A percentile compares a stretch with the other conserved stretches of the same genome.
Evolutionary conservation across 2,888 invertebrate genomes (phyloP).

Genomic region (Synergus laeviventris): DNA sequence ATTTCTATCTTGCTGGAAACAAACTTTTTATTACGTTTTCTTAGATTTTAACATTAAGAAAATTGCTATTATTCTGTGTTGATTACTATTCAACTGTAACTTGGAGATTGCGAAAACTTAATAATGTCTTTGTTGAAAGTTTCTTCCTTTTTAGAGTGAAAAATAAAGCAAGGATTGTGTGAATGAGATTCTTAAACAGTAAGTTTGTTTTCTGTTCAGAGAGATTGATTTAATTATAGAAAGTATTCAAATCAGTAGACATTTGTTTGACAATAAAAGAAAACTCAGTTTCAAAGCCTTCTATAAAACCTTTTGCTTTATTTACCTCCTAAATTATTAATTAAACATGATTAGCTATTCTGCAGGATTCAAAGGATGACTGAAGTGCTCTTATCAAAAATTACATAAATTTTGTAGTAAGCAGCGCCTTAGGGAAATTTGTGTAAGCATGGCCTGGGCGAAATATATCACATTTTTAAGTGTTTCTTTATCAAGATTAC

Average conservation of each 20-base stretch:
- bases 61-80: slow-evolving; percentile 3
- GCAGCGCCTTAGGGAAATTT: slow-evolving; percentile 18
- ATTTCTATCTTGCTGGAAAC: background rate
- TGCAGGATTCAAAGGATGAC: background rate
- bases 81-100: background rate
- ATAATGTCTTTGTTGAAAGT: background rate
- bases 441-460: background rate
- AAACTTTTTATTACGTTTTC: background rate
- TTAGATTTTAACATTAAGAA: background rate
- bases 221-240: slow-evolving; percentile 12
- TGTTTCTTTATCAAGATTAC: background rate
- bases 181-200: background rate
- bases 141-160: background rate
- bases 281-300: background rate
- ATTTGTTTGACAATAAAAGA: slow-evolving; percentile 10
- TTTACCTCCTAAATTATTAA: background rate
- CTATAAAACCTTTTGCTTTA: background rate
- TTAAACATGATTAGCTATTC: slow-evolving; percentile 12
- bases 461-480: background rate
- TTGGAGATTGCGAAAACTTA: background rate
- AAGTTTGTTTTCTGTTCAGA: slow-evolving; percentile 10
- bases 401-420: slow-evolving; percentile 20
- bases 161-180: background rate
- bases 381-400: slow-evolving; percentile 26
- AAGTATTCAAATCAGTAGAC: slow-evolving; percentile 18